A percentile compares a stretch with the other conserved stretches of the same genome.
These are phyloP conservation scores for Gerris buenoi DNA, from an alignment of 1,140 invertebrate species.

Conservation along the genomic window DNA sequence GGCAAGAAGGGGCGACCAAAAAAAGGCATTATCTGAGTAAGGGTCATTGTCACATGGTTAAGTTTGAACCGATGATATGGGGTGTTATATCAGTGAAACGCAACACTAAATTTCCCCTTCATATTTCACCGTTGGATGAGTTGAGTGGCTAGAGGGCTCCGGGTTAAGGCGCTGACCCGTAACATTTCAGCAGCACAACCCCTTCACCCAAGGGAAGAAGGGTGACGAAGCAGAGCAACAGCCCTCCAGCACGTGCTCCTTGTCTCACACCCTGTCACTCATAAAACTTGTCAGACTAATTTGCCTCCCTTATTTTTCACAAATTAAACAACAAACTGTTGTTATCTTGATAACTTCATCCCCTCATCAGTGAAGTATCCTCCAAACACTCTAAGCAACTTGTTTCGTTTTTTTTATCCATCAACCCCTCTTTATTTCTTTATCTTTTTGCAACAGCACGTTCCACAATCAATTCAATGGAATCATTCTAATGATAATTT, in stretches of 20 bases:
- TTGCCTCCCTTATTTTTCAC: neutral
- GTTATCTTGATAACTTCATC: neutral
- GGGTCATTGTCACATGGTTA: too few relatives aligned
- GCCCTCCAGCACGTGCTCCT: neutral
- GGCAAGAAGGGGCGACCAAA: too few relatives aligned
- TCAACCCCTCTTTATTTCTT: neutral
- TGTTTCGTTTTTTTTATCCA: neutral
- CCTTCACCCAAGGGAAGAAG: neutral
- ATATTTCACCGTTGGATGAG: too few relatives aligned
- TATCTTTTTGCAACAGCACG: neutral
- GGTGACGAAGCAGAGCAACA: too few relatives aligned
- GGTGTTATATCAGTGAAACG: neutral
- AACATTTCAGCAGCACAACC: neutral
- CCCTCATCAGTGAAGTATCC: neutral
- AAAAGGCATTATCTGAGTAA: too few relatives aligned
- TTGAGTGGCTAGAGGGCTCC: too few relatives aligned
- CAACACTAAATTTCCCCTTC: neutral
- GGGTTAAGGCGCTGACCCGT: neutral
- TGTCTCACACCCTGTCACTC: neutral
- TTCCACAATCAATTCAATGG: neutral
- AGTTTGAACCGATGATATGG: neutral
- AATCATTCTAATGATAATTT: neutral
- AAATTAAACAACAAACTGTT: too few relatives aligned
- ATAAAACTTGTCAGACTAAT: neutral
- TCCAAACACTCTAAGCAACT: too few relatives aligned